A percentile compares a stretch with the other conserved stretches of the same genome.
These are phyloP conservation scores for Nesometra sesokonis DNA, from an alignment of 35 echinoderm and acorn worm genomes.

Conservation along the genomic window DNA sequence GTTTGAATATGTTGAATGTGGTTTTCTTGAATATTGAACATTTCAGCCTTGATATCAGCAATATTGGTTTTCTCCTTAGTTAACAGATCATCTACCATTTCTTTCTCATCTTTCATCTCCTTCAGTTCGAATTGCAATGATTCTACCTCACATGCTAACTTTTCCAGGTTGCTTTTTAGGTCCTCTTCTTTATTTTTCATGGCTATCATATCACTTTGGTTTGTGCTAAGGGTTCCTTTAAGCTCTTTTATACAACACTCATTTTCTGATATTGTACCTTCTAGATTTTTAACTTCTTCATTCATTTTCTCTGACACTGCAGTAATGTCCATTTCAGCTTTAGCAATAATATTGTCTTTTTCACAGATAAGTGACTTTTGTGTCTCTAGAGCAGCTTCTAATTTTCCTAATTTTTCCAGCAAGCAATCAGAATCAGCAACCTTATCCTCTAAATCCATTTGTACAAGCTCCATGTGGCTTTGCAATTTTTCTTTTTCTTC, in stretches of 20 bases:
- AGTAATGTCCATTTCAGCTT: neutral
- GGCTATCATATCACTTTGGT: neutral
- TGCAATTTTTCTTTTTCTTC: conserved; percentile 23
- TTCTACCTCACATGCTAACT: neutral
- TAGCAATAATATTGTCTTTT: conserved; percentile 8
- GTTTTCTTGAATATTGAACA: neutral
- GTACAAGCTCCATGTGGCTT: conserved; percentile 39
- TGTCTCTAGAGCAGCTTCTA: neutral
- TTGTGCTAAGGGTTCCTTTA: neutral
- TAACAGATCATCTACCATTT: neutral
- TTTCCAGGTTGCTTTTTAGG: conserved; percentile 3
- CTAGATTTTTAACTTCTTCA: neutral
- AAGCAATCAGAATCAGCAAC: conserved; percentile 8
- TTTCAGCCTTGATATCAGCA: neutral
- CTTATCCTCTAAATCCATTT: conserved; percentile 54
- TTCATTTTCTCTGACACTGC: neutral
- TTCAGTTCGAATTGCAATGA: neutral
- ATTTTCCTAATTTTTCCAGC: neutral
- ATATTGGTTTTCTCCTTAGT: conserved; percentile 22
- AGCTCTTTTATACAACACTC: neutral
- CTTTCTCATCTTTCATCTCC: neutral
- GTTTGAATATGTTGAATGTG: conserved; percentile 4
- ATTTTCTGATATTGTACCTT: neutral
- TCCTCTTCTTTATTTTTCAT: neutral
- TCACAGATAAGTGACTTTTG: conserved; percentile 8